A percentile compares a stretch with the other conserved stretches of the same genome.
Conservation (phyloP, 2,888 invertebrate genomes). For the Drosophila flavopinicola region DNA sequence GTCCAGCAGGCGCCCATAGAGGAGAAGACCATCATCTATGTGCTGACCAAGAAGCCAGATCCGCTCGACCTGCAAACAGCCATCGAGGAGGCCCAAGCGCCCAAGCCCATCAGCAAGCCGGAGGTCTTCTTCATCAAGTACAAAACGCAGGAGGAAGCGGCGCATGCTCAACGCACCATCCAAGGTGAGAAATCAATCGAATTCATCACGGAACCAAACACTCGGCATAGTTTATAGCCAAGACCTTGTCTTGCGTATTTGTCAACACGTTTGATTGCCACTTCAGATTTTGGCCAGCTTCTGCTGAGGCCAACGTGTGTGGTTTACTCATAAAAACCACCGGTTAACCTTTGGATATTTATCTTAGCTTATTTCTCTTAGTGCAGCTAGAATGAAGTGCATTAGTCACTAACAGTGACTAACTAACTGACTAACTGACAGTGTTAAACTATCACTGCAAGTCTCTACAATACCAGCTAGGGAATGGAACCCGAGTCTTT, state of each 20-base stretch:
- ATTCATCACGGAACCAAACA: conserved; percentile 9
- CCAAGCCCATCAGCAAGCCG: conserved; percentile 82
- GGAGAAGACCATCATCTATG: conserved; percentile 84
- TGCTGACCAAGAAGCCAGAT: conserved; percentile 83
- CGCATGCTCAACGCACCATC: conserved; percentile 83
- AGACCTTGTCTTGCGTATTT: conserved; percentile 47
- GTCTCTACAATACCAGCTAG: no score
- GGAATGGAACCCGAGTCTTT: no score
- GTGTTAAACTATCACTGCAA: no score
- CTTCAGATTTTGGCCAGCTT: conserved; percentile 3
- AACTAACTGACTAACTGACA: no score
- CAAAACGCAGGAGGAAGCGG: conserved; percentile 84
- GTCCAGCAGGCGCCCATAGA: conserved; percentile 80
- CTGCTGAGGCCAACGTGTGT: conserved; percentile 33
- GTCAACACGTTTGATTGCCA: conserved; percentile 37
- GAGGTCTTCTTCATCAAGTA: conserved; percentile 84
- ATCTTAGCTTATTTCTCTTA: neutral
- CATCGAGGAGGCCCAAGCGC: conserved; percentile 77
- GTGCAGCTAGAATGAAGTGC: neutral
- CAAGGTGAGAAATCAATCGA: conserved; percentile 77
- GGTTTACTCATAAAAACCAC: conserved; percentile 15
- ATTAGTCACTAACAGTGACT: neutral
- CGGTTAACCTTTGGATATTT: conserved; percentile 33
- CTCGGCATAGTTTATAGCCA: conserved; percentile 38
- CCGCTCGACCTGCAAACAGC: conserved; percentile 79